These are phyloP conservation scores for Vombatus ursinus DNA, from an alignment of 2,113 vertebrate species.

Conservation along the genomic window DNA sequence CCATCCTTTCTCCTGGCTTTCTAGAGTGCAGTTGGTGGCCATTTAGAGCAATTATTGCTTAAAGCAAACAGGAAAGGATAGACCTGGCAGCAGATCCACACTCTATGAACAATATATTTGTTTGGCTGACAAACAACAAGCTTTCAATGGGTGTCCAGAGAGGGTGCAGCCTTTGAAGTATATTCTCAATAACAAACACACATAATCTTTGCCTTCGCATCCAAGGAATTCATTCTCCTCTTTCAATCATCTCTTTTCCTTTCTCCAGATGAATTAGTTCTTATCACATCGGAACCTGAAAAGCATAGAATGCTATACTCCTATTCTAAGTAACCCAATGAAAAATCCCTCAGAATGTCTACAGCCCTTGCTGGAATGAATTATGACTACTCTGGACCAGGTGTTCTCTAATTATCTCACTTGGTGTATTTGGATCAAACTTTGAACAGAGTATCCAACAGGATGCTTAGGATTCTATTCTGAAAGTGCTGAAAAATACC, in stretches of 20 bases:
- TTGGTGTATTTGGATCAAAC: not conserved
- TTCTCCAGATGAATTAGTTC: not conserved
- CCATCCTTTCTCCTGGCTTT: not conserved
- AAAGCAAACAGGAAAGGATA: not conserved
- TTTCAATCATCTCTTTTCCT: not conserved
- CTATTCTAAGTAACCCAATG: not conserved
- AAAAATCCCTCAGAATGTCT: not conserved
- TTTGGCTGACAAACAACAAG: not conserved
- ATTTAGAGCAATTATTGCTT: not conserved
- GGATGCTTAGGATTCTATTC: constrained; percentile 1
- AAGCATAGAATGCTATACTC: not conserved
- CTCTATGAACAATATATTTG: not conserved
- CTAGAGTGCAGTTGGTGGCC: not conserved
- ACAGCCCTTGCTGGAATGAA: not conserved
- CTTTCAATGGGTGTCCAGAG: not conserved
- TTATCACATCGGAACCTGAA: not conserved
- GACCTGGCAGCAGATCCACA: not conserved
- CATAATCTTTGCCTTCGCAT: not conserved
- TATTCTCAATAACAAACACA: not conserved
- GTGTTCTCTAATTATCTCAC: not conserved
- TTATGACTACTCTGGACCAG: not conserved
- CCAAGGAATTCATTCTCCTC: not conserved
- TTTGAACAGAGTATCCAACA: not conserved
- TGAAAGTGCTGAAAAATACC: not conserved
- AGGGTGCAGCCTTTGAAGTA: not conserved